Evolutionary conservation across 92 coral and sea anemone species (phyloP), one percentile per base, ranked within the genome.

Genomic region (Desmophyllum pertusum): DNA sequence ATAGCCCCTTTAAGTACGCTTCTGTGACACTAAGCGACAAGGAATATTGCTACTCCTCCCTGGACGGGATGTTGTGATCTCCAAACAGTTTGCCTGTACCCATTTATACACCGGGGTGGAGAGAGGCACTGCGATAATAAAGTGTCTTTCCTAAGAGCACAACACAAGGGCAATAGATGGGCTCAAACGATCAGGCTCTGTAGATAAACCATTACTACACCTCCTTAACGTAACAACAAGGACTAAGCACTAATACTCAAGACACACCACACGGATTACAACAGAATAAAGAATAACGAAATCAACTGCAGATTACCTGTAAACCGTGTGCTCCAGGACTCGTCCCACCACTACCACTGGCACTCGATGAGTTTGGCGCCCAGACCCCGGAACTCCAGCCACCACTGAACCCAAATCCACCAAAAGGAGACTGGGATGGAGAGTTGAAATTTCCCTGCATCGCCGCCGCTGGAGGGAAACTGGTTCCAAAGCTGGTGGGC

Each of bases 351-450:
- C 86, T 59, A 25, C 77, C 86, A 70, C 90, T 76, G 1, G 84
- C 66, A 88, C 84, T 75, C 4, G 76, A 75, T 30, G 92, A 79
- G 73, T 90, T 92, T 87, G 98, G 98, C 18, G 96, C 95, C 98
- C 98, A 94, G 39, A 94, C 98, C 21, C 93, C 98, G 25, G 98
- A 89, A 8, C 85, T 86, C 98, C 98, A 94, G 33, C 95, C 88
- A 41, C 95, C 95, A 73, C 88, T 84, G 79, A 92, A 73, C 73
- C 98, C 98, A 88, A 94, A 86, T 63, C 98, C 98, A 81, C 95
- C 98, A 79, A 92, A 93, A 4, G 98, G 93, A 55, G 91, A 92
- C 77, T 90, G 89, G 65, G 93, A 81, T n/a, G 98, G 84, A 59
- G 95, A 79, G 42, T 74, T 37, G 69, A 81, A 89, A 78, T 87